Conservation (phyloP, 35 echinoderm and acorn worm species). For the Acanthaster planci region DNA sequence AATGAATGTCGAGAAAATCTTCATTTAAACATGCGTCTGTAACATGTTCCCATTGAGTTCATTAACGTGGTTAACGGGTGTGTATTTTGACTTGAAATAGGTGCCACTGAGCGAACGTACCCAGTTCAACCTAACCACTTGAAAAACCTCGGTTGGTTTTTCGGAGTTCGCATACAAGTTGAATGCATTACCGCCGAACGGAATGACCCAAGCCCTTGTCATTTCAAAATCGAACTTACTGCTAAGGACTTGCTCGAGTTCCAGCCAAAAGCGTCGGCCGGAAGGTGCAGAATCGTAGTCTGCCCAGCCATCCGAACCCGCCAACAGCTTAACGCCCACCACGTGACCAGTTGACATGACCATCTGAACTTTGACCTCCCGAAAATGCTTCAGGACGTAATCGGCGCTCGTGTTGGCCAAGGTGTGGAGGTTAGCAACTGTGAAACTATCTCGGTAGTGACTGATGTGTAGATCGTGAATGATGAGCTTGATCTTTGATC, state of each 20-base stretch:
- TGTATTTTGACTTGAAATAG: too few species aligned
- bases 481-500: background rate
- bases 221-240: too few species aligned
- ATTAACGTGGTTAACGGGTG: too few species aligned
- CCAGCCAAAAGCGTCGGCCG: background rate
- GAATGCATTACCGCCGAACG: too few species aligned
- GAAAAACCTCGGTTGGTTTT: too few species aligned
- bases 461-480: background rate
- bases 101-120: too few species aligned
- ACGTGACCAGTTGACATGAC: background rate
- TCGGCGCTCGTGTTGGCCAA: background rate
- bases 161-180: too few species aligned
- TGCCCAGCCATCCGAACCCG: background rate
- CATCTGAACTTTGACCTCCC: background rate
- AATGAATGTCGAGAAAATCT: too few species aligned
- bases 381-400: background rate
- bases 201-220: too few species aligned
- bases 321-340: background rate
- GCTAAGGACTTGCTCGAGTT: background rate
- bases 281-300: background rate
- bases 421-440: background rate
- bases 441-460: background rate
- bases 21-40: too few species aligned
- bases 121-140: too few species aligned
- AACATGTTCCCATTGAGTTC: too few species aligned